Evolutionary conservation across 92 coral and sea anemone species (phyloP), one percentile per base, ranked within the genome.

Genomic region (Palythoa caribaeorum): DNA sequence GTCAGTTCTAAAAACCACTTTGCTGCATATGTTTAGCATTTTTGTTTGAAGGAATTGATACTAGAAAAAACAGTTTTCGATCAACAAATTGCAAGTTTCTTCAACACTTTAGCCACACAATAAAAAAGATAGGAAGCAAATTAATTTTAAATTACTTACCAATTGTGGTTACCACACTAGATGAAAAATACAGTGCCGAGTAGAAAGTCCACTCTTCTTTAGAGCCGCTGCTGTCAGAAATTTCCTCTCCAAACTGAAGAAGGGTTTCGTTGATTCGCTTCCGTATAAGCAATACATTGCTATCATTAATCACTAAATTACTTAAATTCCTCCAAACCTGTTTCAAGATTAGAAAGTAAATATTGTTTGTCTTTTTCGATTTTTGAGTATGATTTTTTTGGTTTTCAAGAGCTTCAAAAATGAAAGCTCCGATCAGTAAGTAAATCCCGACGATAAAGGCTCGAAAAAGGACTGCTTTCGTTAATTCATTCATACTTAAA

Each of bases 141-240:
- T 17, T 12, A 62, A 17, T 65, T 65, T 2, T n/a, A 0, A 21
- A 5, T 75, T 20, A 76, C 84, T 80, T 80, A 80, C 84, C 84
- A 47, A 80, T 80, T 37, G 84, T 80, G 3, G 84, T 80, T 66
- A 80, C 73, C 16, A 80, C 84, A 65, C 84, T 80, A 19, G 84
- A 68, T 1, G 84, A 80, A 57, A 80, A 80, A 62, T 80, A 80
- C 7, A 80, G 84, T 17, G 84, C 84, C 7, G 84, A 39, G 55
- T 80, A 80, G 66, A 80, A 80, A 16, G 84, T 60, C 84, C 84
- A 80, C 21, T 60, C 84, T 9, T 54, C 3, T 60, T 39, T 20
- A 20, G 55, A 38, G 62, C 57, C 39, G 8, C 54, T 2, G 20
- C 57, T 47, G 15, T 10, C 21, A 17, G 68, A 39, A 11, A 20